phyloP scores from a whole-genome alignment of 2,888 invertebrate genomes.

The Cephonodes hylas region DNA sequence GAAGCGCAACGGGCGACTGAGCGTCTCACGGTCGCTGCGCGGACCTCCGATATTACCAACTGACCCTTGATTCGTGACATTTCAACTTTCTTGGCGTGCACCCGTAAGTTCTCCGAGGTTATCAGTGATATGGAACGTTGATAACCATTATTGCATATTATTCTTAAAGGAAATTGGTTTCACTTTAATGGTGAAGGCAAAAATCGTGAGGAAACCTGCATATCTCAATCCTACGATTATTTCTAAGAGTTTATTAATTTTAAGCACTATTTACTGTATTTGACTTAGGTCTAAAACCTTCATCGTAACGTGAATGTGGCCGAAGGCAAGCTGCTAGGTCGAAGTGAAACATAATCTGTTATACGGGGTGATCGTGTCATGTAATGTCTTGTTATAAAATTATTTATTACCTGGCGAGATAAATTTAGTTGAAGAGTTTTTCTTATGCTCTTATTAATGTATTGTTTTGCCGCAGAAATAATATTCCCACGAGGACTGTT shows the following conservation, averaged over 20 bases:
- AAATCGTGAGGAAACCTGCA: too few species aligned
- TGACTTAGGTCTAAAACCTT: background rate
- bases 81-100: slow-evolving; percentile 46
- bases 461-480: background rate
- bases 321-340: background rate
- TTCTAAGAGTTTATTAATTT: background rate
- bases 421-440: background rate
- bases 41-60: slow-evolving; percentile 53
- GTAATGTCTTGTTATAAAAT: background rate
- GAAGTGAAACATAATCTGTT: background rate
- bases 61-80: slow-evolving; percentile 55
- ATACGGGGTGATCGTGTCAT: background rate
- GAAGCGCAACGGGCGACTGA: slow-evolving; percentile 54
- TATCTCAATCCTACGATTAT: background rate
- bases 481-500: too few species aligned
- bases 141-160: background rate
- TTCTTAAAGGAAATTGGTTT: background rate
- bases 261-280: background rate
- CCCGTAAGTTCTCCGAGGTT: slow-evolving; percentile 23
- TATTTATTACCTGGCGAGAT: background rate
- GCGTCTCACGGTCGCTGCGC: slow-evolving; percentile 56
- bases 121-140: background rate
- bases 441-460: too few species aligned
- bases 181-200: too few species aligned
- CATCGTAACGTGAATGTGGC: background rate